Conservation (phyloP, 2,113 vertebrate genomes). For the Dermatemys mawii region DNA sequence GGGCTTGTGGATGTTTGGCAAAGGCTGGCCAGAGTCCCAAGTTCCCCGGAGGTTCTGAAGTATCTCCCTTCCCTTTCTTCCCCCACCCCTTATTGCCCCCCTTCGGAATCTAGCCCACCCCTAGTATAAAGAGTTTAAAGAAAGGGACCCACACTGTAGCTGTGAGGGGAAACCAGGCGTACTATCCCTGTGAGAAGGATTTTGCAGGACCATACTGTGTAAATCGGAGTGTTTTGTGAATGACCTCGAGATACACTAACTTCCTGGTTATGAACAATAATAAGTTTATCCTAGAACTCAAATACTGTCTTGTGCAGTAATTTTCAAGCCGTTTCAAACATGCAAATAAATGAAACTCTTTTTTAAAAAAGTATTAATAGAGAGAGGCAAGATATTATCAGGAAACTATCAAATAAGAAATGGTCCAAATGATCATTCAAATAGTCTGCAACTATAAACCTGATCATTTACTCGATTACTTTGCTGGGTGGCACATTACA, state of each 20-base stretch:
- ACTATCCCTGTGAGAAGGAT: neutral
- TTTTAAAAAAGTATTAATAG: neutral
- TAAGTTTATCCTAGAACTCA: neutral
- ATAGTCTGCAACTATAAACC: rapidly evolving
- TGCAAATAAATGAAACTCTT: neutral
- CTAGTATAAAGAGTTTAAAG: neutral
- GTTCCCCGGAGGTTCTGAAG: neutral
- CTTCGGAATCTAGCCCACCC: neutral
- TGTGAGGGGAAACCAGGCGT: neutral
- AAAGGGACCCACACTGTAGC: neutral
- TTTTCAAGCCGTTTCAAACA: neutral
- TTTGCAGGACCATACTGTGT: neutral
- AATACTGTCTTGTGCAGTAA: neutral
- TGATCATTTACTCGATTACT: neutral
- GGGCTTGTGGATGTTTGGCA: neutral
- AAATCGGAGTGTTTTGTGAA: neutral
- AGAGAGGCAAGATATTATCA: rapidly evolving
- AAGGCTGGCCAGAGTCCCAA: neutral
- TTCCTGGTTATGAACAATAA: neutral
- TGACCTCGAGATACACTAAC: neutral
- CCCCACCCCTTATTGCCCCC: neutral
- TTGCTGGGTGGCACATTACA: neutral
- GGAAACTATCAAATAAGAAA: neutral
- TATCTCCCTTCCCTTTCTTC: neutral
- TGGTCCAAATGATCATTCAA: neutral